A percentile compares a stretch with the other conserved stretches of the same genome.
Conservation (phyloP, 2,113 vertebrate species). For the Oxyura jamaicensis region DNA sequence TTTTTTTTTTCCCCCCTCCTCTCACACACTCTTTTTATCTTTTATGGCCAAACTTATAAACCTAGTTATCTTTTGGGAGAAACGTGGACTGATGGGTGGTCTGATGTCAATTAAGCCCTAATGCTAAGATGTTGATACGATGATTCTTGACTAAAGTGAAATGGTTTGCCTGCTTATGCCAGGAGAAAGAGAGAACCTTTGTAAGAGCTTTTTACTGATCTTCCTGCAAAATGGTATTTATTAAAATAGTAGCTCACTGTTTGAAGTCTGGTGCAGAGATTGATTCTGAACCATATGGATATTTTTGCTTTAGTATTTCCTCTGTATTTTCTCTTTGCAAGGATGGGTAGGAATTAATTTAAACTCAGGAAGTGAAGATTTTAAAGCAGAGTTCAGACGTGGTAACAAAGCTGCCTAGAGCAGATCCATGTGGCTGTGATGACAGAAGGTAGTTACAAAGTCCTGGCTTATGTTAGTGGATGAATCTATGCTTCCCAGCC, state of each 20-base stretch:
- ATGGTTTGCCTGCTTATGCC: background rate
- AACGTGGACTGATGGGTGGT: background rate
- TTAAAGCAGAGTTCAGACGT: background rate
- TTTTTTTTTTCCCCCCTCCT: background rate
- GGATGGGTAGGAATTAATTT: conserved; percentile 11
- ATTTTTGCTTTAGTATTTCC: conserved; percentile 23
- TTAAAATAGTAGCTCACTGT: conserved; percentile 9
- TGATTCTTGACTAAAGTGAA: background rate
- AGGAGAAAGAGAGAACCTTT: background rate
- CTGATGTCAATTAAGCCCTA: background rate
- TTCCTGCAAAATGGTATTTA: background rate
- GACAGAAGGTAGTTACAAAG: background rate
- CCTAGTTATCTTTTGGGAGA: background rate
- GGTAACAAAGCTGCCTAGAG: background rate
- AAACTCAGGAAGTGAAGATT: background rate
- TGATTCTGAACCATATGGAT: background rate
- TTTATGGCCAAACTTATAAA: background rate
- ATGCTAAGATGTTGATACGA: background rate
- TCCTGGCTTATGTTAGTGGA: background rate
- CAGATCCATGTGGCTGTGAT: background rate
- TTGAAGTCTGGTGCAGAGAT: background rate
- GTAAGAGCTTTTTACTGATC: conserved; percentile 3
- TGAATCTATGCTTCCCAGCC: background rate
- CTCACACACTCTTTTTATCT: background rate
- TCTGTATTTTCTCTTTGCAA: conserved; percentile 17